Conservation (phyloP, 2,797 vertebrate genomes). For the Telmatherina bonti region DNA sequence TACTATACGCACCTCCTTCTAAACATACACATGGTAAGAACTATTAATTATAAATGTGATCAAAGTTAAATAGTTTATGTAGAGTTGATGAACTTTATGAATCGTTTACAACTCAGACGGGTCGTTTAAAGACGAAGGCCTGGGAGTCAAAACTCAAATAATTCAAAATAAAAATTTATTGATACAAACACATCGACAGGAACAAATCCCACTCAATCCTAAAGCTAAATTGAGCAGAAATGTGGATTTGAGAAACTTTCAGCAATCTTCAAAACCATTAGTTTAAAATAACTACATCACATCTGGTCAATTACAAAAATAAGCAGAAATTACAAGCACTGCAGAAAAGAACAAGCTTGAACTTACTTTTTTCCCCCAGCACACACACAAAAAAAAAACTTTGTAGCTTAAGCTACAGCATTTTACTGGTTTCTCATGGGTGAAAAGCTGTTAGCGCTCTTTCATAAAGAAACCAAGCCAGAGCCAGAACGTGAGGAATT, state of each 20-base stretch:
- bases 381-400: conserved; percentile 61
- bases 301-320: conserved; percentile 66
- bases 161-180: conserved; percentile 84
- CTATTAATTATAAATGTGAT: too few species aligned
- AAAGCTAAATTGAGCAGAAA: conserved; percentile 65
- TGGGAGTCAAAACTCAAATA: conserved; percentile 4
- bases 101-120: too few species aligned
- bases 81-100: too few species aligned
- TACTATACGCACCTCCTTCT: too few species aligned
- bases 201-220: conserved; percentile 60
- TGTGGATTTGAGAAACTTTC: conserved; percentile 45
- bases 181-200: conserved; percentile 79
- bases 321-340: conserved; percentile 63
- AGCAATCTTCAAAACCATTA: conserved; percentile 64
- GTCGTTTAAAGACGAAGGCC: neutral
- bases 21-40: too few species aligned
- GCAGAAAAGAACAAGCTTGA: conserved; percentile 29
- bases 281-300: conserved; percentile 72
- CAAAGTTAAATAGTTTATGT: too few species aligned
- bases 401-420: conserved; percentile 58
- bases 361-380: conserved; percentile 33
- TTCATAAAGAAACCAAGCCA: conserved; percentile 32
- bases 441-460: conserved; percentile 20
- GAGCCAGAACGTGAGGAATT: conserved; percentile 21
- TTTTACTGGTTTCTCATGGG: conserved; percentile 38